Evolutionary conservation across 2,888 invertebrate genomes (phyloP), one percentile per base, ranked within the genome.

Genomic region (Ochlodes sylvanus): DNA sequence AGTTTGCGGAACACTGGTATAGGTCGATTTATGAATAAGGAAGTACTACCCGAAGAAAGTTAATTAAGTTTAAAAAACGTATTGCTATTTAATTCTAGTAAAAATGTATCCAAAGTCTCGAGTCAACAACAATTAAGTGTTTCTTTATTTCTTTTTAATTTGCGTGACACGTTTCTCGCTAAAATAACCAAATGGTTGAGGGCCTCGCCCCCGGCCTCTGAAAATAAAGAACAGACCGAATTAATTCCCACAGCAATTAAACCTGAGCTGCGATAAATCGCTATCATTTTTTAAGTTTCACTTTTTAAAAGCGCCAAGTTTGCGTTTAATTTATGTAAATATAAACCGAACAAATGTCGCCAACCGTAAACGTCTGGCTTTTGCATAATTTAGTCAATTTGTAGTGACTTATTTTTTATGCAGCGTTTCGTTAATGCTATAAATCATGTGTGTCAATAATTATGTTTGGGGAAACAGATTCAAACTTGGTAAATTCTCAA

Each of bases 221-320:
- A n/a, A 61, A 60, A 17, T 54, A 66, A 67, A 67, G 61, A 55
- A 61, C 44, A 56, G 44, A 19, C 67, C 19, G 42, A 54, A 63
- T 63, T 63, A 63, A 61, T 67, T 67, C 58, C 54, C 38, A 12
- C 21, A 67, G 67, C 67, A 67, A 67, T 67, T 67, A 67, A 66
- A 67, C 55, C 67, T 61, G 15, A 55, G 60, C 67, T 67, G 54
- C 54, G 54, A 32, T 32, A 67, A 67, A 61, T 55, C 55, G 61
- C 47, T 38, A 56, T 56, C 54, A 55, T 67, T 67, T 67, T 67
- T 67, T 41, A 61, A 61, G 44, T 41, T 67, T 67, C 32, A 38
- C 47, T 65, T 57, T 65, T 52, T 10, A 41, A 19, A n/a, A 21
- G 19, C 14, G 12, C 60, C 54, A 42, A 54, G 19, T 41, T 63